Percentiles rank a stretch among this genome's conserved stretches.
Evolutionary conservation across 2,888 invertebrate species (phyloP).

Genomic region (Epicampocera succincta): DNA sequence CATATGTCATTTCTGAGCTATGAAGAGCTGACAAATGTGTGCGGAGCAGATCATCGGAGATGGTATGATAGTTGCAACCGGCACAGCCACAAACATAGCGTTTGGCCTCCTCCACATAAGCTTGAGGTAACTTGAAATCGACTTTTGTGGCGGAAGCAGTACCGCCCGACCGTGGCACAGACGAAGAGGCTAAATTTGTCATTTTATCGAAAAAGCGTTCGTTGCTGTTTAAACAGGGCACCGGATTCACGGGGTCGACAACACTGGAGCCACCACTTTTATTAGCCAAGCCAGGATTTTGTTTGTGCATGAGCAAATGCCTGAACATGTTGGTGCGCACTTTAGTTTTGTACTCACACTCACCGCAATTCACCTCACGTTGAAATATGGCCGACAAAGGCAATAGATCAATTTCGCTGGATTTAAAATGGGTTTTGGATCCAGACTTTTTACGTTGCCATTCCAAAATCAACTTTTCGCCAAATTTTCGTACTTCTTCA

Average conservation of each 20-base stretch:
- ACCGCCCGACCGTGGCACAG: conserved; percentile 76
- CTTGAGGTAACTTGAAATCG: conserved; percentile 49
- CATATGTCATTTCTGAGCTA: conserved; percentile 83
- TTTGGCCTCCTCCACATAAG: conserved; percentile 83
- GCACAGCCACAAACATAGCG: conserved; percentile 88
- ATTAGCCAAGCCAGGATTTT: conserved; percentile 66
- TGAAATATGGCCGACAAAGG: conserved; percentile 86
- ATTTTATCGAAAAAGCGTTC: conserved; percentile 93
- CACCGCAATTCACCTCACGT: conserved; percentile 84
- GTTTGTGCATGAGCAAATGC: conserved; percentile 86
- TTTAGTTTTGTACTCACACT: conserved; percentile 87
- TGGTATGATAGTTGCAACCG: conserved; percentile 87
- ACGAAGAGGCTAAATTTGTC: conserved; percentile 91
- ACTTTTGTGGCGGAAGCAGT: conserved; percentile 70
- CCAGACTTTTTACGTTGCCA: conserved; percentile 73
- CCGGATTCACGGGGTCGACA: conserved; percentile 90
- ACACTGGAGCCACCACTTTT: conserved; percentile 77
- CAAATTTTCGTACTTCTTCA: conserved; percentile 74
- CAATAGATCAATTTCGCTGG: conserved; percentile 85
- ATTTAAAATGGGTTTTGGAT: conserved; percentile 81
- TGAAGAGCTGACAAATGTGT: conserved; percentile 89
- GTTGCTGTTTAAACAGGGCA: conserved; percentile 89
- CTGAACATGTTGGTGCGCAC: conserved; percentile 88
- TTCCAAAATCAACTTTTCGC: conserved; percentile 73
- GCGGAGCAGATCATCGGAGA: conserved; percentile 87